A percentile compares a stretch with the other conserved stretches of the same genome.
phyloP scores from a whole-genome alignment of 2,888 invertebrate species.

The Oscheius sp. region DNA sequence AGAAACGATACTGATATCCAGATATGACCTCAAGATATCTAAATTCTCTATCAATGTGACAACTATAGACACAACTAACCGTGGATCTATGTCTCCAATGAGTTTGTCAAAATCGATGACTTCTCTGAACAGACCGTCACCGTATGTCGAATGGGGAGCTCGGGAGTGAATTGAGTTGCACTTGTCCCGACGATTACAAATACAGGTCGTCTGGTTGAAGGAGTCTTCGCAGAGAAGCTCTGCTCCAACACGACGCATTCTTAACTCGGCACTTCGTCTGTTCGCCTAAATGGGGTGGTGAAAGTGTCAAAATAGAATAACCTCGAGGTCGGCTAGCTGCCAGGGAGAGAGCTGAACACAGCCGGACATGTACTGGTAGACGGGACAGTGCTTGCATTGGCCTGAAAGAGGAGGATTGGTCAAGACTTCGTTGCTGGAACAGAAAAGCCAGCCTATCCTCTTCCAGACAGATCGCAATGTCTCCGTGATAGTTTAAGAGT shows the following conservation, averaged over 20 bases:
- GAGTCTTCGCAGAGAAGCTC: constrained; percentile 62
- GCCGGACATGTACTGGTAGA: constrained; percentile 65
- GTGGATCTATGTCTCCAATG: constrained; percentile 60
- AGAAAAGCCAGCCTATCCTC: too few species aligned
- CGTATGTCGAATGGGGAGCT: constrained; percentile 56
- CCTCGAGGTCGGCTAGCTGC: constrained; percentile 60
- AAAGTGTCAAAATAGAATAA: background rate
- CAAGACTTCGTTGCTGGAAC: too few species aligned
- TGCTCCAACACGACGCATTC: constrained; percentile 58
- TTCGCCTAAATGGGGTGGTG: constrained; percentile 40
- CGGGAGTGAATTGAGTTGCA: constrained; percentile 62
- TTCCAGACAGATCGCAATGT: too few species aligned
- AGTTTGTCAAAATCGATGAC: constrained; percentile 61
- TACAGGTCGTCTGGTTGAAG: constrained; percentile 64
- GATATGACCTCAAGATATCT: constrained; percentile 60
- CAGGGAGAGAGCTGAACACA: constrained; percentile 60
- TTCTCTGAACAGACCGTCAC: constrained; percentile 60
- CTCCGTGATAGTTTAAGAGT: too few species aligned
- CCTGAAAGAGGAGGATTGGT: constrained; percentile 42
- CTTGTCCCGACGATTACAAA: constrained; percentile 63
- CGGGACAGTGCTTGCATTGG: constrained; percentile 67
- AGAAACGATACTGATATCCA: constrained; percentile 56
- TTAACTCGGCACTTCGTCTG: constrained; percentile 48
- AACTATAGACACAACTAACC: constrained; percentile 39
- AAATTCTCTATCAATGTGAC: constrained; percentile 5